These are phyloP conservation scores for Rhinopomastus cyanomelas DNA, from an alignment of 2,113 vertebrate genomes.

Conservation along the genomic window DNA sequence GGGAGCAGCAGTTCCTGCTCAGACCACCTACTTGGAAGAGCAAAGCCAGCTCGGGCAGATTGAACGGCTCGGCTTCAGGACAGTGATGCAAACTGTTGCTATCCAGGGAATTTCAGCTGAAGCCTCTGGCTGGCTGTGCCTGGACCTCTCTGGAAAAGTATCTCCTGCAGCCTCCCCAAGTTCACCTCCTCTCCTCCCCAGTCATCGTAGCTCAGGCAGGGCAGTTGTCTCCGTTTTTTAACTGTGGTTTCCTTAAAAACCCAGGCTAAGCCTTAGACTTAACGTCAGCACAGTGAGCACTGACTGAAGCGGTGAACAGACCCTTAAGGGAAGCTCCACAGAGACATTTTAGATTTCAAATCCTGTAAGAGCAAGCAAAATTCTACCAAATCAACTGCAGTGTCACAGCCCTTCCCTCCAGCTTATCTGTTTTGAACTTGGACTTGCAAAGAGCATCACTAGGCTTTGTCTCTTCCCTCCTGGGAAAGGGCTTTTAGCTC, in stretches of 20 bases:
- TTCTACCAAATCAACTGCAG: not conserved
- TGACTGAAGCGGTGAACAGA: not conserved
- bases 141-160: not conserved
- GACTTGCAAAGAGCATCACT: not conserved
- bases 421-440: not conserved
- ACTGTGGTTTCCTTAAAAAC: not conserved
- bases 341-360: not conserved
- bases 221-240: not conserved
- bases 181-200: not conserved
- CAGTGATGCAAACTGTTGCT: not conserved
- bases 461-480: not conserved
- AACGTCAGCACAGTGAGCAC: not conserved
- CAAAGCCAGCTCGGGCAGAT: conserved; percentile 15
- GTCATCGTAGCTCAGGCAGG: not conserved
- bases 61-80: not conserved
- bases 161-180: not conserved
- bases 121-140: not conserved
- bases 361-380: not conserved
- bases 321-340: not conserved
- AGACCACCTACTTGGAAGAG: conserved; percentile 64
- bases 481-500: not conserved
- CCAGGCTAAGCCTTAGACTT: not conserved
- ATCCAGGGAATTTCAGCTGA: not conserved
- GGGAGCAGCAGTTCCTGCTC: not conserved
- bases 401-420: not conserved